Evolutionary conservation across 1,140 invertebrate genomes (phyloP), one percentile per base, ranked within the genome.

Genomic region (Eriocheir sinensis): DNA sequence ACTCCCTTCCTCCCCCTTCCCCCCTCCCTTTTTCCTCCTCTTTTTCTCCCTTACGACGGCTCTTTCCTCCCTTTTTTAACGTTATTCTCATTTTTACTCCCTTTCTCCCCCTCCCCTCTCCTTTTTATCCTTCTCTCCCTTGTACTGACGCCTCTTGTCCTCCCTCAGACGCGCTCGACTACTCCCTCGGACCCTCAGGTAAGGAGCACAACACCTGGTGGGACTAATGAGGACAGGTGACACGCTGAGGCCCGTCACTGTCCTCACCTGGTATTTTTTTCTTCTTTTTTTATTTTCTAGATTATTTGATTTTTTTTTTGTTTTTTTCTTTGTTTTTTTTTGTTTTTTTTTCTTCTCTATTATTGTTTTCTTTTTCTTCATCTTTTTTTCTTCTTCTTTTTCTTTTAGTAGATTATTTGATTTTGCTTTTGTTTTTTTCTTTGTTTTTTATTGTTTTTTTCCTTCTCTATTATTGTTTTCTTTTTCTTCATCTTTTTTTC

Each of bases 171-270:
- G 83, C 40, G 83, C 83, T 86, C 30, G 83, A 86, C 83, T 86
- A 86, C 83, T 86, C 83, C 83, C 34, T 86, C 34, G 83, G 83
- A 34, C 83, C 83, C 30, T 86, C 83, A 36, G 83, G 83, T 86
- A 86, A 86, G 83, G 34, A 36, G 30, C 8, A 27, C 83, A 36
- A 12, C 40, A 21, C 34, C 40, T 36, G 17, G 34, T 86, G 83
- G 34, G 34, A 34, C n/a, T 34, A 36, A 36, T 36, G 34, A 27
- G 30, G 2, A 27, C 21, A 86, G 1, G 21, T 83, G 12, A 4
- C 6, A 86, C 83, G 83, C 30, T 86, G 83, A 86, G 83, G 30
- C 80, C 2, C 81, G 34, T 34, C 85, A 17, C 27, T 34, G 9
- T 6, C 21, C 38, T n/a, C 32, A 4, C 17, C 88, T 41, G n/a